A percentile compares a stretch with the other conserved stretches of the same genome.
Evolutionary conservation across 2,797 vertebrate species (phyloP).

Genomic region (Coregonus suidteri): DNA sequence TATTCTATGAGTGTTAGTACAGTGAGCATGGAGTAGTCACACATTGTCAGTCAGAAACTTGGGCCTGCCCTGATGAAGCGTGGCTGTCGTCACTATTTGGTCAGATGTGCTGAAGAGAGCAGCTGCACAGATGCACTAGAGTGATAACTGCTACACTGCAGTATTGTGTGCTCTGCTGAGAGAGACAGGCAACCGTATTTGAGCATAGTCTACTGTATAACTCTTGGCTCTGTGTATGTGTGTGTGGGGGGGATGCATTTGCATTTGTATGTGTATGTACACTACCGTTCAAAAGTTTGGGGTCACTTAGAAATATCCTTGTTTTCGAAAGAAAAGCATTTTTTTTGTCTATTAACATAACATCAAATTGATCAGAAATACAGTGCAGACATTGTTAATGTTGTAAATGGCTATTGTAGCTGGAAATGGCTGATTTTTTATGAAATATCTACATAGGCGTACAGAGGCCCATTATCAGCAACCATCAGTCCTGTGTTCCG

Average conservation of each 20-base stretch:
- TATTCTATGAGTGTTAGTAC: background rate
- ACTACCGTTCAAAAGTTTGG: too few species aligned
- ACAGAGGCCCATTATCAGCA: too few species aligned
- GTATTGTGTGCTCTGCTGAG: background rate
- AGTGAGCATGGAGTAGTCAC: constrained; percentile 2
- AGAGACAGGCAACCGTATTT: constrained; percentile 19
- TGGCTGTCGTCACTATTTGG: constrained; percentile 19
- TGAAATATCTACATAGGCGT: too few species aligned
- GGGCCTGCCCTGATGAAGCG: constrained; percentile 1
- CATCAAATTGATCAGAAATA: too few species aligned
- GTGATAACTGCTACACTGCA: constrained; percentile 36
- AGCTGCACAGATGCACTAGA: constrained; percentile 20
- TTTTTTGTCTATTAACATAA: too few species aligned
- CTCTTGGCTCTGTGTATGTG: background rate
- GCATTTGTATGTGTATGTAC: too few species aligned
- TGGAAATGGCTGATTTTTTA: too few species aligned
- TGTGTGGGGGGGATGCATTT: background rate
- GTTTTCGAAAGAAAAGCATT: too few species aligned
- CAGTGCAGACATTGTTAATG: too few species aligned
- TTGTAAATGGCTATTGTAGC: too few species aligned
- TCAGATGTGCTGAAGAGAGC: background rate
- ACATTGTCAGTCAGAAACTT: constrained; percentile 22
- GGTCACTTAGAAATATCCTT: too few species aligned
- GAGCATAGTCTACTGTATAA: background rate
- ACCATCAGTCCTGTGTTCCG: too few species aligned